Evolutionary conservation across 1,140 invertebrate species (phyloP).

Genomic region (Himalopsyche phryganea): DNA sequence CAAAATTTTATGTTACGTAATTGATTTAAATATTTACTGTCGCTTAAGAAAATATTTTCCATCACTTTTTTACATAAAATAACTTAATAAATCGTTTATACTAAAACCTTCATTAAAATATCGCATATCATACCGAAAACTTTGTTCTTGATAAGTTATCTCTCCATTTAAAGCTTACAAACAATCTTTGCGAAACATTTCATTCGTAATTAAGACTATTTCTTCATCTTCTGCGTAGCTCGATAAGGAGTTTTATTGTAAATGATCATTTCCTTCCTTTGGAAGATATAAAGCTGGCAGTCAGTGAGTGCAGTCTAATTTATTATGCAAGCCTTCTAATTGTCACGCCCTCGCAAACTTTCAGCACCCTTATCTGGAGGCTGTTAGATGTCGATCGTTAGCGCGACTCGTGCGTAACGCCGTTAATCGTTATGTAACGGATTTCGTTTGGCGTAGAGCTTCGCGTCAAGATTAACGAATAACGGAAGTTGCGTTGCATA

Average conservation of each 20-base stretch:
- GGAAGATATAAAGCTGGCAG: not conserved
- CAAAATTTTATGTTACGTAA: too few species aligned
- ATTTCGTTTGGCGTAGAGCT: slow-evolving; percentile 19
- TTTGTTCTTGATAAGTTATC: too few species aligned
- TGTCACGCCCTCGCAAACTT: slow-evolving; percentile 12
- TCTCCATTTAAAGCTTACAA: too few species aligned
- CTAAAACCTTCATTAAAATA: too few species aligned
- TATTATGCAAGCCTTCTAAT: slow-evolving; percentile 30
- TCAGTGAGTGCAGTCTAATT: slow-evolving; percentile 20
- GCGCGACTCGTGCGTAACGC: slow-evolving; percentile 27
- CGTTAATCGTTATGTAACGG: slow-evolving; percentile 30
- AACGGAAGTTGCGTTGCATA: slow-evolving; percentile 28
- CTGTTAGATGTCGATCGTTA: slow-evolving; percentile 26
- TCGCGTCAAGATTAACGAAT: slow-evolving; percentile 27
- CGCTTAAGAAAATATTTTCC: too few species aligned
- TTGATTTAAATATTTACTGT: too few species aligned
- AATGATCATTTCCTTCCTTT: slow-evolving; percentile 6
- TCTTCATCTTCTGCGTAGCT: not conserved
- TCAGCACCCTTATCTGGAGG: slow-evolving; percentile 21
- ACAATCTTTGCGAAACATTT: too few species aligned
- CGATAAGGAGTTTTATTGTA: not conserved
- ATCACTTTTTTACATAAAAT: too few species aligned
- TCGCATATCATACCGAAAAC: too few species aligned
- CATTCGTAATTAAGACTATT: not conserved
- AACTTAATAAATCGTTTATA: too few species aligned